These are phyloP conservation scores for Zonitis immaculata DNA, from an alignment of 2,888 invertebrate genomes.

Conservation along the genomic window DNA sequence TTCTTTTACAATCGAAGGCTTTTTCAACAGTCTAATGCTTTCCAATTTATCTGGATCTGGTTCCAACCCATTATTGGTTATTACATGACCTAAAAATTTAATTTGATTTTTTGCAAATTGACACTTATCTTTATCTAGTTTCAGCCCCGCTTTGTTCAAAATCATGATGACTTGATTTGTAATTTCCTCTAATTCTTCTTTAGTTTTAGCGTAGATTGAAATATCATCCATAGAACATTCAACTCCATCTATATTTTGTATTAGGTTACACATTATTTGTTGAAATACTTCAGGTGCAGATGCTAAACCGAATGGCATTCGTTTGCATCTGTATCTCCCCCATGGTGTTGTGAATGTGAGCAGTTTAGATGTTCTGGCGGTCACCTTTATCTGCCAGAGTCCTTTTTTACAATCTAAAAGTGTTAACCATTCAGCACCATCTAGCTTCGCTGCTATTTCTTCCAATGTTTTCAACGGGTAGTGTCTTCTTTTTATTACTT, in stretches of 20 bases:
- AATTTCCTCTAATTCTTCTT: constrained; percentile 19
- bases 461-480: constrained; percentile 2
- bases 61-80: not conserved
- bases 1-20: not conserved
- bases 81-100: constrained; percentile 1
- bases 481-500: constrained; percentile 5
- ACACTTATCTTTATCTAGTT: constrained; percentile 28
- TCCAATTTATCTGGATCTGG: not conserved
- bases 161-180: constrained; percentile 20
- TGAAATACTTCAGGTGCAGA: constrained; percentile 23
- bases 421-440: constrained; percentile 12
- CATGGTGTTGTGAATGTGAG: constrained; percentile 26
- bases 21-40: not conserved
- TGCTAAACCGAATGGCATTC: constrained; percentile 28
- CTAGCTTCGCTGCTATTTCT: constrained; percentile 4
- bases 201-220: constrained; percentile 21
- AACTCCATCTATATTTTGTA: constrained; percentile 14
- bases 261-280: constrained; percentile 19
- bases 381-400: constrained; percentile 21
- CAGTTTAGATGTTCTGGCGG: constrained; percentile 16
- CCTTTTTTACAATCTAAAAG: constrained; percentile 22
- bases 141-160: constrained; percentile 20
- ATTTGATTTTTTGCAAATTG: constrained; percentile 12
- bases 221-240: constrained; percentile 25
- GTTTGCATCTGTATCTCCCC: constrained; percentile 21